Base-by-base conservation (phyloP, 2,888 invertebrate genomes). In the Amphimallon solstitiale region DNA sequence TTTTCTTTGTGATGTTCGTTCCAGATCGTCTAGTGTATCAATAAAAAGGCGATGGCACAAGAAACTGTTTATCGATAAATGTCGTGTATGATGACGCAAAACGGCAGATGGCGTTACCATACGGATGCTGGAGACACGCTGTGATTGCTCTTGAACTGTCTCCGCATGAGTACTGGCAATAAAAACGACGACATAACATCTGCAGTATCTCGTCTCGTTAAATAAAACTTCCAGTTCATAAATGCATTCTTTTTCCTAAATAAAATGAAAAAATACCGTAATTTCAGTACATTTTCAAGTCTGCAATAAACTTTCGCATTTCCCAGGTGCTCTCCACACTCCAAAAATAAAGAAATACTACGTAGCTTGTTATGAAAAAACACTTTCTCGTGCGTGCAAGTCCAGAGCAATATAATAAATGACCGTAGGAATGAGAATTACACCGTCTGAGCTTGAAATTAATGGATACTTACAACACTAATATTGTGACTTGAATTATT, bases 121-220 rank as follows among this genome's bases (percentile, higher is more conserved):
- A 35, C 29, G 48, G 60, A 46, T 48, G 43, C 60, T 60, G 35
- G 60, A 60, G 60, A 46, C 60, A 52, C 37, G 38, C 60, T 46
- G 45, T 46, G 45, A 60, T 60, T 60, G 60, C 45, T 21, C 60
- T 60, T 60, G 60, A 60, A 60, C 60, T 46, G 46, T 60, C 48
- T 60, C 60, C 17, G 34, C 14, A 29, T 34, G 45, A 60, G 60
- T 48, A 48, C 34, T 35, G 43, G 9, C 19, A 29, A 23, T 51
- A 63, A 63, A 35, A 63, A 63, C n/a, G n/a, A n/a, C n/a, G 51
- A 51, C 51, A 49, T 38, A 63, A 51, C 51, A 63, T 63, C 49
- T 37, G 63, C 52, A 63, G 40, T 63, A 40, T 63, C 14, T 40
- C 63, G 43, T 43, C 17, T 40, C 51, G 37, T 37, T 51, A 63